Evolutionary conservation across 2,797 vertebrate species (phyloP).

Genomic region (Cetoscarus ocellatus): DNA sequence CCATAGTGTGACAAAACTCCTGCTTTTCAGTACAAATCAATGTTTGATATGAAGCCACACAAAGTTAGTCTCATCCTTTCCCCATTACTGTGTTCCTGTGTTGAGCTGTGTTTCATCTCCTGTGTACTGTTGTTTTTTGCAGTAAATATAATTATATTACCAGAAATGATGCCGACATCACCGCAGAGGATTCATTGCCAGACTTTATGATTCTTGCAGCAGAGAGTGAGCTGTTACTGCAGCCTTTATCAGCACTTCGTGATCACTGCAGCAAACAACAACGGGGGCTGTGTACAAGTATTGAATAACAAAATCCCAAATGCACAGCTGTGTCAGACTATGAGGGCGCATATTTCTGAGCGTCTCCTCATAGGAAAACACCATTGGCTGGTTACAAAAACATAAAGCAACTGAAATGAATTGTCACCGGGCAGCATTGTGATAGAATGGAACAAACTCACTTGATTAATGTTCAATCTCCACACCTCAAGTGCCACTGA

Average conservation of each 20-base stretch:
- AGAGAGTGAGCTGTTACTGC: constrained; percentile 34
- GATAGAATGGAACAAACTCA: constrained; percentile 6
- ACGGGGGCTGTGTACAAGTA: constrained; percentile 1
- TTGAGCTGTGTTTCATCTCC: background rate
- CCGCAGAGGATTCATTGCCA: constrained; percentile 37
- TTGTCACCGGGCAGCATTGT: constrained; percentile 5
- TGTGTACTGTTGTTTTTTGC: background rate
- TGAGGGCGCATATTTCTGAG: background rate
- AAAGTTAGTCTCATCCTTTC: background rate
- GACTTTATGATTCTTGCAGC: constrained; percentile 50
- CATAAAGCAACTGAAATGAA: background rate
- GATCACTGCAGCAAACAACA: constrained; percentile 39
- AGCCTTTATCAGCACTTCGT: constrained; percentile 41
- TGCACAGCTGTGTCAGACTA: constrained; percentile 10
- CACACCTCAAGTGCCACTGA: constrained; percentile 22
- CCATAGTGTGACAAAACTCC: no score
- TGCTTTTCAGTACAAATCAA: background rate
- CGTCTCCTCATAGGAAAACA: constrained; percentile 2
- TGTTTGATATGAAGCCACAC: background rate
- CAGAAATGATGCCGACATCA: background rate
- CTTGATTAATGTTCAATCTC: constrained; percentile 11
- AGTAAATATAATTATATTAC: background rate
- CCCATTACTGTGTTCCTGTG: background rate
- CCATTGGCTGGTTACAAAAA: background rate
- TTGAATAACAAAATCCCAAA: constrained; percentile 23